Evolutionary conservation across 2,888 invertebrate species (phyloP).

Genomic region (Lasioglossum marginatum): DNA sequence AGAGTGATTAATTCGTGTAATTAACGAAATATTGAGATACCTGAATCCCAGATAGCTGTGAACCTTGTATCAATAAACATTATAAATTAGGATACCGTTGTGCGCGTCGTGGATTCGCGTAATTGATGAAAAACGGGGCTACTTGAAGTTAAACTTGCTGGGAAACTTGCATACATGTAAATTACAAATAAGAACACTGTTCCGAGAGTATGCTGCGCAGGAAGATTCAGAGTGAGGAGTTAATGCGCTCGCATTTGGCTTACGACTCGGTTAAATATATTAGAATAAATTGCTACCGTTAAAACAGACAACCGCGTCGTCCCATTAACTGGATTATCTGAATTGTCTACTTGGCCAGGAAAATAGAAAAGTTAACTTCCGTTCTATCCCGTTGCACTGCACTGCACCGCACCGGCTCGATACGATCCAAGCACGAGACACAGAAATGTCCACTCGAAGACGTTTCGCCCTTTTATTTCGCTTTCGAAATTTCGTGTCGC

Average conservation of each 20-base stretch:
- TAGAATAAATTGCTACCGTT: constrained; percentile 26
- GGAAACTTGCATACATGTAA: not conserved
- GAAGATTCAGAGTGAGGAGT: not conserved
- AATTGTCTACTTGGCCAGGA: constrained; percentile 32
- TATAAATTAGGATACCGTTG: not conserved
- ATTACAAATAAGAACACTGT: not conserved
- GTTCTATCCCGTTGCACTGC: constrained; percentile 44
- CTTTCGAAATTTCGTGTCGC: not conserved
- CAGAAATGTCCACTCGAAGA: constrained; percentile 16
- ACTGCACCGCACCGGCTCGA: constrained; percentile 16
- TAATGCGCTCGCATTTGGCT: constrained; percentile 29
- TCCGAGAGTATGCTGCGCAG: not conserved
- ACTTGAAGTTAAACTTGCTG: not conserved
- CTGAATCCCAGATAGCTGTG: no score
- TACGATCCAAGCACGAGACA: constrained; percentile 30
- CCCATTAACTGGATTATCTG: constrained; percentile 54
- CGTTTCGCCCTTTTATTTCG: not conserved
- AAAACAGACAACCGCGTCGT: constrained; percentile 30
- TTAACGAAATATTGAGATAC: no score
- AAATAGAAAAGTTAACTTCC: constrained; percentile 56
- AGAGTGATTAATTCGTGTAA: no score
- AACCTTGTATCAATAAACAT: no score
- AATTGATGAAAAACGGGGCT: not conserved
- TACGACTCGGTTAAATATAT: constrained; percentile 34
- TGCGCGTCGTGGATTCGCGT: not conserved